Evolutionary conservation across 1,140 invertebrate genomes (phyloP).

Genomic region (Dreissena rostriformis): DNA sequence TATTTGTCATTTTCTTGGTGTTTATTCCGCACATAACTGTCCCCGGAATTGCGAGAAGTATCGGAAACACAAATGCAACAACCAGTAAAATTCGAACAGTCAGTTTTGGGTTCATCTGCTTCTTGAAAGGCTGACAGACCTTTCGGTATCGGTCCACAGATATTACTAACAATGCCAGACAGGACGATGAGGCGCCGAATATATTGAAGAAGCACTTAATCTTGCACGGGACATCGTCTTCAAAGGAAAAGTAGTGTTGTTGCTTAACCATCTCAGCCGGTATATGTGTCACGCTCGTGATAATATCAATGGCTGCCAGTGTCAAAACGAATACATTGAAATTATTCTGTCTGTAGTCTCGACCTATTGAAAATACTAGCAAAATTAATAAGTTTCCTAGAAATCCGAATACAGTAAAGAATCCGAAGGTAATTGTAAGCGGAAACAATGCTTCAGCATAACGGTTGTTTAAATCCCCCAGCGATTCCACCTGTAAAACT

Average conservation of each 20-base stretch:
- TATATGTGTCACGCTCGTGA: constrained; percentile 23
- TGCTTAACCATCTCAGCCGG: constrained; percentile 51
- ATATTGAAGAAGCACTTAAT: constrained; percentile 50
- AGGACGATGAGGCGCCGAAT: constrained; percentile 13
- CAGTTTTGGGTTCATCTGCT: constrained; percentile 22
- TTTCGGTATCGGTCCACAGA: constrained; percentile 41
- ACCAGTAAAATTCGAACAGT: constrained; percentile 22
- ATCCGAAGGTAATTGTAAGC: constrained; percentile 27
- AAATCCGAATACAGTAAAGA: constrained; percentile 25
- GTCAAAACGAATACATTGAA: constrained; percentile 53
- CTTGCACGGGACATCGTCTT: constrained; percentile 21
- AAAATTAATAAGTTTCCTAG: constrained; percentile 38
- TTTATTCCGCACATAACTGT: constrained; percentile 42
- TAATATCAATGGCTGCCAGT: constrained; percentile 34
- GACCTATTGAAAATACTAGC: constrained; percentile 32
- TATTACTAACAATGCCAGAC: constrained; percentile 25
- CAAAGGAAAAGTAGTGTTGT: constrained; percentile 41
- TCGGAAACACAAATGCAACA: constrained; percentile 11
- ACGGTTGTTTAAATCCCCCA: constrained; percentile 15
- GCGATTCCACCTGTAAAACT: neutral
- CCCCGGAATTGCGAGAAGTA: constrained; percentile 28
- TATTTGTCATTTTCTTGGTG: constrained; percentile 6
- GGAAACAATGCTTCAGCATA: constrained; percentile 36
- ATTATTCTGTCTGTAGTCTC: constrained; percentile 30
- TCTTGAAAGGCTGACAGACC: constrained; percentile 37